Evolutionary conservation across 2,888 invertebrate genomes (phyloP).

Genomic region (Xylota sylvarum): DNA sequence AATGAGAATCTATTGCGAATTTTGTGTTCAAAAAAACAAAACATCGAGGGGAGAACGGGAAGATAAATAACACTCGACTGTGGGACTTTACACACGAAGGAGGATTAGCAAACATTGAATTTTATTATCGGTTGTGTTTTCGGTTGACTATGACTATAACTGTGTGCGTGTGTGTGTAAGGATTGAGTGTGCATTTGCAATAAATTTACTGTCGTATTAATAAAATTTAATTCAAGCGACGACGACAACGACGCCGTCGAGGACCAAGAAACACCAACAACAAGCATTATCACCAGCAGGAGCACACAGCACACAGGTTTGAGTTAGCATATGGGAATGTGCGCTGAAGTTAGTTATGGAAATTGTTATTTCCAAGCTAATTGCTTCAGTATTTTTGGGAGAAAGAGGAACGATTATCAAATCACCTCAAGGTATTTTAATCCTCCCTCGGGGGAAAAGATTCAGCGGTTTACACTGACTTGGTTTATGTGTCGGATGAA

Average conservation of each 20-base stretch:
- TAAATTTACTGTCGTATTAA: slow-evolving; percentile 74
- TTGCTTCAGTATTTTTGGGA: slow-evolving; percentile 50
- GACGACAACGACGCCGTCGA: slow-evolving; percentile 17
- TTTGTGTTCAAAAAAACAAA: slow-evolving; percentile 34
- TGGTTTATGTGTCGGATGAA: slow-evolving; percentile 61
- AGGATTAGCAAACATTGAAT: slow-evolving; percentile 75
- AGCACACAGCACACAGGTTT: slow-evolving; percentile 24
- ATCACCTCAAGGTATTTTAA: slow-evolving; percentile 73
- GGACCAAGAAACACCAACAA: not conserved
- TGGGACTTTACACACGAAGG: slow-evolving; percentile 51
- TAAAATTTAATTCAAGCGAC: slow-evolving; percentile 70
- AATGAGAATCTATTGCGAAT: slow-evolving; percentile 72
- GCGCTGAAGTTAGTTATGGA: slow-evolving; percentile 60
- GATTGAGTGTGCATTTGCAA: slow-evolving; percentile 44
- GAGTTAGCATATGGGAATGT: slow-evolving; percentile 56
- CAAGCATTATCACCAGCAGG: not conserved
- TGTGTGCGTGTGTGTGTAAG: slow-evolving; percentile 16
- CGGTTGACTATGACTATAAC: slow-evolving; percentile 39
- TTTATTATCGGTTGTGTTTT: slow-evolving; percentile 75
- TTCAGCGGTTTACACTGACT: slow-evolving; percentile 32
- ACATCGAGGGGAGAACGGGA: slow-evolving; percentile 1
- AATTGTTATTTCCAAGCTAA: slow-evolving; percentile 71
- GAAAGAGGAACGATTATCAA: slow-evolving; percentile 54
- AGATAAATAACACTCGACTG: slow-evolving; percentile 40
- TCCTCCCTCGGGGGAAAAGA: slow-evolving; percentile 35